Percentiles rank a stretch among this genome's conserved stretches.
Evolutionary conservation across 30 jellyfish, hydroid and myxozoan species (phyloP).

Genomic region (Cassiopea andromeda): DNA sequence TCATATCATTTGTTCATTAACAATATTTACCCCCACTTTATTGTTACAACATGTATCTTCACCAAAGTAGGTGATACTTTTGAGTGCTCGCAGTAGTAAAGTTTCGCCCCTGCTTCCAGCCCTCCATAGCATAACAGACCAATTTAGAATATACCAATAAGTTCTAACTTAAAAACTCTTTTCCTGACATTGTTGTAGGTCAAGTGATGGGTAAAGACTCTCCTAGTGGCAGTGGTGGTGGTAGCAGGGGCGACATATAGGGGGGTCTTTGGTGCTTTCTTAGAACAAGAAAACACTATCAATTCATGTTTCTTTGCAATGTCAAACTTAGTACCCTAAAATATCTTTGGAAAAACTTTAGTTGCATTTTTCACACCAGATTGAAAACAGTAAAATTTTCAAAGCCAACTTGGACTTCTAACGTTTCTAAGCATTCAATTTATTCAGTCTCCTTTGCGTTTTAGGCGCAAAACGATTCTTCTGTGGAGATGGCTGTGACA

Average conservation of each 20-base stretch:
- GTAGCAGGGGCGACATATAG: constrained; percentile 13
- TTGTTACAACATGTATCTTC: too few relatives aligned
- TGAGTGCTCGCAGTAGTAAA: not conserved
- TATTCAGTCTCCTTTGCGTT: constrained; percentile 40
- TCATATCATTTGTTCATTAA: too few relatives aligned
- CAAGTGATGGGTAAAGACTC: not conserved
- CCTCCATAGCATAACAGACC: not conserved
- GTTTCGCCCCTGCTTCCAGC: not conserved
- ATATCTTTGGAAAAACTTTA: not conserved
- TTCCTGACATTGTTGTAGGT: not conserved
- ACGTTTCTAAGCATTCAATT: constrained; percentile 14
- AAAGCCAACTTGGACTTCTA: not conserved
- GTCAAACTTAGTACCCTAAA: not conserved
- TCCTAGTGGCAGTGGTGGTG: constrained; percentile 13
- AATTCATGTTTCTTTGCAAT: not conserved
- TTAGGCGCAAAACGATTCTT: constrained; percentile 79
- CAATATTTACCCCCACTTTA: too few relatives aligned
- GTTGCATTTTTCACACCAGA: not conserved
- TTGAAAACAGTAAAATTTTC: not conserved
- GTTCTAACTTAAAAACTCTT: not conserved
- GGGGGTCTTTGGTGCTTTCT: not conserved
- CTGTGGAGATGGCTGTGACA: constrained; percentile 81
- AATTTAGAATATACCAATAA: not conserved
- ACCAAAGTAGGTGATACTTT: too few relatives aligned
- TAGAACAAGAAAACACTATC: not conserved